These are phyloP conservation scores for Miltochrista miniata DNA, from an alignment of 2,888 invertebrate species.

Conservation along the genomic window DNA sequence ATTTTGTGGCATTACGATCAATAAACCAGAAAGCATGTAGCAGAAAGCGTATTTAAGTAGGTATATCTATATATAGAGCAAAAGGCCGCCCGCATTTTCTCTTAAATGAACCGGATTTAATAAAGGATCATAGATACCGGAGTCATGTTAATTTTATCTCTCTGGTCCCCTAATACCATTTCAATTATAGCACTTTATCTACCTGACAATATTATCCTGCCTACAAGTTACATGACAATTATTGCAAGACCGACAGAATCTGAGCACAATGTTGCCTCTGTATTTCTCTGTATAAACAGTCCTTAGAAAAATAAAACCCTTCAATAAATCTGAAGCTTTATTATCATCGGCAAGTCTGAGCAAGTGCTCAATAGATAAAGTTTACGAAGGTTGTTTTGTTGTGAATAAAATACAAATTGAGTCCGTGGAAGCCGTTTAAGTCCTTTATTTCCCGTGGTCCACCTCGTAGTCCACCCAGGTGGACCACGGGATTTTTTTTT, in stretches of 20 bases:
- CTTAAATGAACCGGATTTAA: no score
- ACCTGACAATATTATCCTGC: background rate
- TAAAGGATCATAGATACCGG: no score
- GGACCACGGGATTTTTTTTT: no score
- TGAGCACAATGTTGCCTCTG: background rate
- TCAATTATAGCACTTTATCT: background rate
- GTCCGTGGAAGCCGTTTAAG: conserved; percentile 9
- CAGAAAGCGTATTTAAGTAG: no score
- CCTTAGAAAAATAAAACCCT: background rate
- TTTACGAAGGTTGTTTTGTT: conserved; percentile 3
- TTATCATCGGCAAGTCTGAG: background rate
- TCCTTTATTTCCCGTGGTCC: no score
- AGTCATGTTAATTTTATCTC: no score
- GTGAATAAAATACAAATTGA: conserved; percentile 7
- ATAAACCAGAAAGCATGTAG: no score
- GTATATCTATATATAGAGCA: no score
- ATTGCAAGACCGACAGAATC: background rate
- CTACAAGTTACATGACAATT: background rate
- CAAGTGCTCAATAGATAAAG: conserved; percentile 7
- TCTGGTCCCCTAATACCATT: no score
- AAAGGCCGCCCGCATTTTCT: no score
- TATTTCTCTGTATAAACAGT: background rate
- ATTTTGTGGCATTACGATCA: no score
- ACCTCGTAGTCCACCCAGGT: no score
- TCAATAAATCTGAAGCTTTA: conserved; percentile 4